Evolutionary conservation across 2,888 invertebrate species (phyloP).

Genomic region (Poecilobothrus nobilitatus): DNA sequence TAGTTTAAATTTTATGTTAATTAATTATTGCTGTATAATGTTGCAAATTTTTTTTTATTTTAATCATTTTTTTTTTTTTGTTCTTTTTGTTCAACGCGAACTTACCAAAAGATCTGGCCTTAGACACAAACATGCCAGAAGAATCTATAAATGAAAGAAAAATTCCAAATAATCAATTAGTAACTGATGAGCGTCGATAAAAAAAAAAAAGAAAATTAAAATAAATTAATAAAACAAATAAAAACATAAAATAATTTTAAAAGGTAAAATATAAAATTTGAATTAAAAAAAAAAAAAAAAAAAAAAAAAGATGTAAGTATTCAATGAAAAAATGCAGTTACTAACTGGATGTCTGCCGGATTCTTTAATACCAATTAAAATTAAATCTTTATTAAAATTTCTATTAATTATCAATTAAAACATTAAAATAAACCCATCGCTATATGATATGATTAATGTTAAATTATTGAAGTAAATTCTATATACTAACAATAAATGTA

Average conservation of each 20-base stretch:
- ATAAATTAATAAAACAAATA: conserved; percentile 7
- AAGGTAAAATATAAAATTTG: background rate
- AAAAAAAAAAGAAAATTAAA: conserved; percentile 12
- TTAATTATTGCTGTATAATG: background rate
- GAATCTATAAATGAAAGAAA: conserved; percentile 59
- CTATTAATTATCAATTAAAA: too few species aligned
- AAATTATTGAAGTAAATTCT: too few species aligned
- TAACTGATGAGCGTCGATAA: conserved; percentile 10
- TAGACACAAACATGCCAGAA: conserved; percentile 68
- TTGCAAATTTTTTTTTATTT: conserved; percentile 4
- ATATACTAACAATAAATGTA: too few species aligned
- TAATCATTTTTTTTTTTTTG: conserved; percentile 25
- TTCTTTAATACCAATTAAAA: too few species aligned
- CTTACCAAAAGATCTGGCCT: conserved; percentile 68
- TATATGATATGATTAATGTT: too few species aligned
- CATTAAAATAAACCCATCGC: too few species aligned
- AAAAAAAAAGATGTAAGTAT: too few species aligned
- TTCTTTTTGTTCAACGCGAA: conserved; percentile 36
- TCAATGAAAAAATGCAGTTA: too few species aligned
- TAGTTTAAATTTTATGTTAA: background rate
- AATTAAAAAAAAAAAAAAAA: too few species aligned
- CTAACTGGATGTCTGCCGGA: too few species aligned
- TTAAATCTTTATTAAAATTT: too few species aligned
- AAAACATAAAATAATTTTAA: conserved; percentile 8
- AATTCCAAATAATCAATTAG: conserved; percentile 40